Evolutionary conservation across 2,888 invertebrate genomes (phyloP).

Genomic region (Folsomia manolachei): DNA sequence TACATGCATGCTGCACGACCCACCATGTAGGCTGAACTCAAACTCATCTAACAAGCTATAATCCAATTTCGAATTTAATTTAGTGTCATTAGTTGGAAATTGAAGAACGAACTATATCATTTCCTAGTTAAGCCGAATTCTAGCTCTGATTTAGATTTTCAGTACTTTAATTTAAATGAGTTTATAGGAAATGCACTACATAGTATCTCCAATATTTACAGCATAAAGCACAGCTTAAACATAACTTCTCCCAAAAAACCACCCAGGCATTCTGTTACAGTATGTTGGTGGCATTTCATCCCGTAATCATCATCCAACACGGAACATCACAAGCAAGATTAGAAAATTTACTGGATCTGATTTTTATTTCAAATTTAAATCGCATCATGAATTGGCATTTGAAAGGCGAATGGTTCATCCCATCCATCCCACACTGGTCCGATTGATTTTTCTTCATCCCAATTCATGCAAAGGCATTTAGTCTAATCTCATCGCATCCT

Average conservation of each 20-base stretch:
- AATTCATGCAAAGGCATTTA: constrained; percentile 20
- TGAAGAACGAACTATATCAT: constrained; percentile 11
- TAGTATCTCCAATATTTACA: too few species aligned
- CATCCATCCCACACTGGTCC: neutral
- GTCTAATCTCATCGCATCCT: constrained; percentile 11
- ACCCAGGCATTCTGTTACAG: too few species aligned
- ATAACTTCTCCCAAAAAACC: too few species aligned
- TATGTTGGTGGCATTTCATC: too few species aligned
- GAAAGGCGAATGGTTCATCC: neutral
- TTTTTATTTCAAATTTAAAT: neutral
- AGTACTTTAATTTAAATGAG: neutral
- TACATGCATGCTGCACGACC: too few species aligned
- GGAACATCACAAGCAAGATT: neutral
- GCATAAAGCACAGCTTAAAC: too few species aligned
- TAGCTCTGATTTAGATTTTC: neutral
- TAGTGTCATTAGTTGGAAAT: constrained; percentile 12
- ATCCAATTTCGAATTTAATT: constrained; percentile 15
- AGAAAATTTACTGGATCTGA: too few species aligned
- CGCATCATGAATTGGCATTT: neutral
- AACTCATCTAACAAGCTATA: neutral
- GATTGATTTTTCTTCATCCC: neutral
- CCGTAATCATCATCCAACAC: neutral
- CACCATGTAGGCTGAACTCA: neutral
- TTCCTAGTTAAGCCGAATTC: constrained; percentile 5
- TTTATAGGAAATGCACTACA: too few species aligned